phyloP scores from a whole-genome alignment of 2,888 invertebrate genomes.

The Hoplodrina blanda region DNA sequence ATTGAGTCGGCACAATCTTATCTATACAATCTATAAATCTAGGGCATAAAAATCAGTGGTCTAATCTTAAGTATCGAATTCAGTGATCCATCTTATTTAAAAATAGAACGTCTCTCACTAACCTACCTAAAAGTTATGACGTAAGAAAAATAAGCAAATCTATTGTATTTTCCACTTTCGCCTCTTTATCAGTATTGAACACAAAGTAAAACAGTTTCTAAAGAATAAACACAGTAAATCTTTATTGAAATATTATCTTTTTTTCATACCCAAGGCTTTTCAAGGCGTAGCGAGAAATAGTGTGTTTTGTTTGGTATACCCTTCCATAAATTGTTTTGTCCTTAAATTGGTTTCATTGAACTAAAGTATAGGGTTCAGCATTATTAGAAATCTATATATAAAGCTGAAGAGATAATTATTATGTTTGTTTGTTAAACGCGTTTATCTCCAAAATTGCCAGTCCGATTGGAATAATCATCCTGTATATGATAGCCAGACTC shows the following conservation, averaged over 20 bases:
- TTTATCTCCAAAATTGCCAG: too few relatives aligned
- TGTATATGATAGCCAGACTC: too few relatives aligned
- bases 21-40: too few relatives aligned
- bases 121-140: not conserved
- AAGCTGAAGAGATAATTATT: too few relatives aligned
- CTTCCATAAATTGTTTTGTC: not conserved
- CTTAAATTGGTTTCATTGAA: not conserved
- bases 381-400: not conserved
- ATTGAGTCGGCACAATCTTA: too few relatives aligned
- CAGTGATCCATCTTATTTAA: not conserved
- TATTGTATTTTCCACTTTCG: not conserved
- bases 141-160: not conserved
- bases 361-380: not conserved
- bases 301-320: constrained; percentile 1
- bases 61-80: too few relatives aligned
- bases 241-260: constrained; percentile 5
- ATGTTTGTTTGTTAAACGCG: too few relatives aligned
- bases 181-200: not conserved
- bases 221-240: not conserved
- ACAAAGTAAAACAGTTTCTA: not conserved
- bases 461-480: too few relatives aligned
- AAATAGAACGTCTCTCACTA: not conserved
- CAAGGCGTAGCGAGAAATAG: not conserved
- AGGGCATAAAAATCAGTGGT: too few relatives aligned
- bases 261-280: not conserved